Evolutionary conservation across 1,140 invertebrate genomes (phyloP), one percentile per base, ranked within the genome.

Genomic region (Mactra quadrangularis): DNA sequence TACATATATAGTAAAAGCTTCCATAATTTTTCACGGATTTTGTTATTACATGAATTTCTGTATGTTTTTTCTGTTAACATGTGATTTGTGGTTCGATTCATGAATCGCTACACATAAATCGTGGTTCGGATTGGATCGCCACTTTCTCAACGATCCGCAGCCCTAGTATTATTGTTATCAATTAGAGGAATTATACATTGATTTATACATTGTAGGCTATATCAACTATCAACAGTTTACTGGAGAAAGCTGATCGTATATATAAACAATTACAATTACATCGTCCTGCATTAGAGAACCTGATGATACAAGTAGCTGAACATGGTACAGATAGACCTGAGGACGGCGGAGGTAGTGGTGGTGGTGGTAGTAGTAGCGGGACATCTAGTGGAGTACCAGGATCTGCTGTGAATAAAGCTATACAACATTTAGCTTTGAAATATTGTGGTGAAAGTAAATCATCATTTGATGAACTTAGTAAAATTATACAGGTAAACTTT

Each of bases 391-490:
- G 83, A 59, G 87, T 89, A 17, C 88, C 88, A 25, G 87, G 85
- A 29, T 90, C 90, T 57, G 91, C 92, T 85, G 94, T 95, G 47
- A 95, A 95, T 87, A 92, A 93, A 68, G 91, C 93, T 47, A 94
- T 95, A 68, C 94, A 95, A 85, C 93, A 94, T 35, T 85, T 95
- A 70, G 98, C 98, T 1, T 97, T 98, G 90, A 97, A 97, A 89
- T 99, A 99, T 93, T 98, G 97, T 91, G 96, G 96, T 19, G 98
- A 99, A 86, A 99, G 97, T 91, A 98, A 97, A 90, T 96, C 96
- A 17, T 96, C 97, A 2, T 99, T 99, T 93, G 98, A 99, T 91
- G 98, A 99, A 90, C 94, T 99, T 0, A 98, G 97, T 90, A 98
- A 99, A 93, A 97, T 98, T 66, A 98, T 99, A 50, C 94, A 99